Conservation (phyloP, 2,888 invertebrate genomes). For the Heliconius ismenius region DNA sequence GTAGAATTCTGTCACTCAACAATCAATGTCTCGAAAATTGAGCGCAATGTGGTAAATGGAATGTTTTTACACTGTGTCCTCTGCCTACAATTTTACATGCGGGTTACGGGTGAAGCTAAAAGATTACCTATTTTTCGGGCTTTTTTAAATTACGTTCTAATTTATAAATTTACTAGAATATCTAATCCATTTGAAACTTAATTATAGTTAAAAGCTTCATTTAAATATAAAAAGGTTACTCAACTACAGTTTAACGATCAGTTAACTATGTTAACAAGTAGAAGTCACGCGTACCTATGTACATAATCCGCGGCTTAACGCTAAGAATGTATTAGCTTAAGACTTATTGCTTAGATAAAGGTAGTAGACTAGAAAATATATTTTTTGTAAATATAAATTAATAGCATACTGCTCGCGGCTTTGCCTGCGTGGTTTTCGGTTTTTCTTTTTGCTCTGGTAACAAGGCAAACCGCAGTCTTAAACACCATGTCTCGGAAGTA, state of each 20-base stretch:
- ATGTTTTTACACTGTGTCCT: too few species aligned
- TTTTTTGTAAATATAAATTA: not conserved
- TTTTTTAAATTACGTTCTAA: not conserved
- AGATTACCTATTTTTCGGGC: too few species aligned
- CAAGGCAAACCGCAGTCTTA: too few species aligned
- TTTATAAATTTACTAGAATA: not conserved
- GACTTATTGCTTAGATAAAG: slow-evolving; percentile 7
- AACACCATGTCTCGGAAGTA: too few species aligned
- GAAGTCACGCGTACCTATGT: slow-evolving; percentile 19
- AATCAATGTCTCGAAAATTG: too few species aligned
- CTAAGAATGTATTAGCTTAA: slow-evolving; percentile 15
- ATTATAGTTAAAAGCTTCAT: not conserved
- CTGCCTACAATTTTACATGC: too few species aligned
- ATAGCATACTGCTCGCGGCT: not conserved
- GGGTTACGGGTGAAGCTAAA: too few species aligned
- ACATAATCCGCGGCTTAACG: slow-evolving; percentile 12
- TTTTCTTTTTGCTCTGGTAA: too few species aligned
- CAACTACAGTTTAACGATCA: slow-evolving; percentile 23
- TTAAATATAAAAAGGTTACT: slow-evolving; percentile 25
- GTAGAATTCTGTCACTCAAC: too few species aligned
- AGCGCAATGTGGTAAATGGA: too few species aligned
- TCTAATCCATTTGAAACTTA: not conserved
- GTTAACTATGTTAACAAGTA: slow-evolving; percentile 12
- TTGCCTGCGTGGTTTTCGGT: too few species aligned
- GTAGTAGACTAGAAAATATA: not conserved